Percentiles rank a stretch among this genome's conserved stretches.
Conservation (phyloP, 2,888 invertebrate species). For the Ormyrus thymus region DNA sequence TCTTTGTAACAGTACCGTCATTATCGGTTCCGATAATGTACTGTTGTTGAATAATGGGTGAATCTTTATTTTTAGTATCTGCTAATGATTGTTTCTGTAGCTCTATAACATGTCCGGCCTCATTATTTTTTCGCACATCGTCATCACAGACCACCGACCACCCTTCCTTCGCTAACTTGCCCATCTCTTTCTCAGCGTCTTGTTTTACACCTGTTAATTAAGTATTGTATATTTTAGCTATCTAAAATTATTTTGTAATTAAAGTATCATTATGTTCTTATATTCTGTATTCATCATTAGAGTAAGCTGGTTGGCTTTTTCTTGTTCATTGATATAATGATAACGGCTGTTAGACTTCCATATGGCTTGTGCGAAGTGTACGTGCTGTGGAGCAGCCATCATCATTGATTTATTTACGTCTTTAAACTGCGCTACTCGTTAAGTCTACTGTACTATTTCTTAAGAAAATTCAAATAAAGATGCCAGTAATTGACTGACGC, state of each 20-base stretch:
- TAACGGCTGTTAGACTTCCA: conserved; percentile 73
- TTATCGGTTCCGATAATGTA: conserved; percentile 56
- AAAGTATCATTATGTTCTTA: conserved; percentile 45
- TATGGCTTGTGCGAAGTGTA: conserved; percentile 72
- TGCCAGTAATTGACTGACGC: not conserved
- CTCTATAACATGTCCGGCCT: conserved; percentile 71
- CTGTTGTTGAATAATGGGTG: conserved; percentile 61
- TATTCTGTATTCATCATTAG: conserved; percentile 70
- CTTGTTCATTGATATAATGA: conserved; percentile 67
- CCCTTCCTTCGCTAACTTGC: conserved; percentile 74
- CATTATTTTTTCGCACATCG: conserved; percentile 71
- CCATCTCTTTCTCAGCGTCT: conserved; percentile 75
- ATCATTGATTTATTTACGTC: conserved; percentile 42
- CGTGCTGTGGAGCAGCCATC: conserved; percentile 74
- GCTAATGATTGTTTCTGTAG: conserved; percentile 54
- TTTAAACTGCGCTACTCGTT: no score
- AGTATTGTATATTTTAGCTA: conserved; percentile 74
- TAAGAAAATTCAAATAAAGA: not conserved
- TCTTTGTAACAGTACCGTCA: conserved; percentile 50
- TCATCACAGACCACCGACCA: conserved; percentile 74
- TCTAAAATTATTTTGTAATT: conserved; percentile 64
- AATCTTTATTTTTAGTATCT: conserved; percentile 57
- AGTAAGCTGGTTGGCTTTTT: conserved; percentile 73
- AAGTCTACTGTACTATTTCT: not conserved
- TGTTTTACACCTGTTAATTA: conserved; percentile 75